Conservation (phyloP, 1,140 invertebrate species). For the Solenopsis invicta region DNA sequence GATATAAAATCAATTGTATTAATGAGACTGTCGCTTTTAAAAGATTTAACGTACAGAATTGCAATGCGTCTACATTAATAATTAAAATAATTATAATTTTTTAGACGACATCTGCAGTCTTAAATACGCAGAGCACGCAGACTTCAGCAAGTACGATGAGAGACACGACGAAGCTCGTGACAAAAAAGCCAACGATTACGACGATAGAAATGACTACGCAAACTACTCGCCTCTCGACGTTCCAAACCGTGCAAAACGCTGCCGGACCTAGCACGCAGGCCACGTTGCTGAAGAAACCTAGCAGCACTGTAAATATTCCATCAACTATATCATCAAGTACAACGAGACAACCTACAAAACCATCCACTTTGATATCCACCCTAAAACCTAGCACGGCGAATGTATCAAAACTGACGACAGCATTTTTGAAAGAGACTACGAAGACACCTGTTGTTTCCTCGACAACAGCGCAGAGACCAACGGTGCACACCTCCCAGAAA, state of each 20-base stretch:
- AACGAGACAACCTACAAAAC: constrained; percentile 51
- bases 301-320: constrained; percentile 27
- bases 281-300: constrained; percentile 1
- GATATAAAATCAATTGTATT: neutral
- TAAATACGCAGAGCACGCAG: constrained; percentile 48
- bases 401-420: constrained; percentile 29
- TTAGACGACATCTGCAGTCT: constrained; percentile 34
- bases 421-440: constrained; percentile 63
- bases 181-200: constrained; percentile 74
- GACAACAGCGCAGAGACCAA: constrained; percentile 58
- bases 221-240: constrained; percentile 81
- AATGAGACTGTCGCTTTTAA: neutral
- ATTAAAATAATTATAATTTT: constrained; percentile 19
- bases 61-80: neutral
- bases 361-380: neutral
- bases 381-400: constrained; percentile 44
- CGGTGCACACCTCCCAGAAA: constrained; percentile 50
- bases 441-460: constrained; percentile 70
- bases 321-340: constrained; percentile 32
- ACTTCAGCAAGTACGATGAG: constrained; percentile 42
- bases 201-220: constrained; percentile 78
- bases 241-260: constrained; percentile 81
- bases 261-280: constrained; percentile 48
- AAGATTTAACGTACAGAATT: neutral
- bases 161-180: constrained; percentile 62